These are phyloP conservation scores for Ditula angustiorana DNA, from an alignment of 2,888 invertebrate genomes.

Conservation along the genomic window DNA sequence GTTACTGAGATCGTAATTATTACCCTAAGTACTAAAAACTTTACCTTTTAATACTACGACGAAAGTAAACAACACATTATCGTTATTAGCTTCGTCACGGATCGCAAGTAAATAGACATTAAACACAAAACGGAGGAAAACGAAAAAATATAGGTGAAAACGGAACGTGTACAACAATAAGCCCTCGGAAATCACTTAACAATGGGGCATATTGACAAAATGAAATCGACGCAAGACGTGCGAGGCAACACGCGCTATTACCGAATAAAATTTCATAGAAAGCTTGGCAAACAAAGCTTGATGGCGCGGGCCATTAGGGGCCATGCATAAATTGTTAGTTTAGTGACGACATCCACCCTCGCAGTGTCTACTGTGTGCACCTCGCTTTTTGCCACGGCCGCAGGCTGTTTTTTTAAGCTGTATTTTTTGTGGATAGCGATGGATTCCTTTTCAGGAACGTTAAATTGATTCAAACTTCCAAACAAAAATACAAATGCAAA, in stretches of 20 bases:
- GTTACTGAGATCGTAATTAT: no score
- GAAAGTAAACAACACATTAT: neutral
- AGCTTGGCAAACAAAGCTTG: constrained; percentile 80
- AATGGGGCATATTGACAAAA: constrained; percentile 59
- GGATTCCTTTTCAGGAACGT: neutral
- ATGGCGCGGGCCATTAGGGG: constrained; percentile 78
- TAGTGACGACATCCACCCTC: constrained; percentile 63
- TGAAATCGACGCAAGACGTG: constrained; percentile 56
- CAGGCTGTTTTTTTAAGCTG: constrained; percentile 12
- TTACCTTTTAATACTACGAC: no score
- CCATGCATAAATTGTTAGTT: constrained; percentile 84
- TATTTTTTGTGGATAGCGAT: constrained; percentile 10
- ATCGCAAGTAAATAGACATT: neutral
- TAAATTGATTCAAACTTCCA: neutral
- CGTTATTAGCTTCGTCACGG: neutral
- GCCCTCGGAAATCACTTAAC: constrained; percentile 45
- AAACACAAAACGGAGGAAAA: constrained; percentile 19
- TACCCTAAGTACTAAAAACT: no score
- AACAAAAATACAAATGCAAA: neutral
- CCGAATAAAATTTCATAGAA: constrained; percentile 84
- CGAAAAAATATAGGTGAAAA: constrained; percentile 22
- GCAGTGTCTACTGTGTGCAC: neutral
- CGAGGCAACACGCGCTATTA: constrained; percentile 64
- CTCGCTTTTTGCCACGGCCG: constrained; percentile 3
- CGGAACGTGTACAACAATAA: constrained; percentile 33